phyloP scores from a whole-genome alignment of 2,888 invertebrate species.

The Pachycephus smyrnensis region DNA sequence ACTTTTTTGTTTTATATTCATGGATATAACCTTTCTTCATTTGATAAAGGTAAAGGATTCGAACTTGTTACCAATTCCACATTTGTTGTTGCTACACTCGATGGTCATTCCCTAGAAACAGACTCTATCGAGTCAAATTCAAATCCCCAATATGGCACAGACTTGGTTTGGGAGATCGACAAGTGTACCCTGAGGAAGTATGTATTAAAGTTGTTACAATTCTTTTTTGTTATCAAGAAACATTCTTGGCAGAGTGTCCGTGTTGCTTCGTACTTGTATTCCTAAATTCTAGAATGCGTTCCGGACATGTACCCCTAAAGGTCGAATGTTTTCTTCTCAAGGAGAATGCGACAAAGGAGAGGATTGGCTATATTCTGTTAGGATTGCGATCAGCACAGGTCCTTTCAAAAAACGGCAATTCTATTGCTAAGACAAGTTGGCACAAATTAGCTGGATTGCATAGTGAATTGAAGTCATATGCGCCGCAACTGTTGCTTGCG shows the following conservation, averaged over 20 bases:
- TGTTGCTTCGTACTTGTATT: no score
- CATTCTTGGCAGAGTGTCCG: conserved; percentile 23
- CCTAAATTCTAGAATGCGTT: conserved; percentile 72
- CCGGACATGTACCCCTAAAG: conserved; percentile 80
- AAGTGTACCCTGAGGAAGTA: conserved; percentile 78
- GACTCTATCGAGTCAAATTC: conserved; percentile 73
- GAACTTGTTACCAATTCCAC: conserved; percentile 71
- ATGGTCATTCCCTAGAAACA: conserved; percentile 77
- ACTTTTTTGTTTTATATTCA: conserved; percentile 14
- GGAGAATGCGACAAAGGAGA: conserved; percentile 71
- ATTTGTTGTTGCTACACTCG: conserved; percentile 73
- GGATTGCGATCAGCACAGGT: conserved; percentile 79
- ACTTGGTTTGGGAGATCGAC: conserved; percentile 84
- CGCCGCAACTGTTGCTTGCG: conserved; percentile 61
- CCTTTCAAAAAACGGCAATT: conserved; percentile 69
- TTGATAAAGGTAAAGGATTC: conserved; percentile 70
- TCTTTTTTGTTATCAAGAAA: conserved; percentile 15
- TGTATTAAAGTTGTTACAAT: conserved; percentile 24
- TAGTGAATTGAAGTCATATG: conserved; percentile 56
- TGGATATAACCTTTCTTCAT: conserved; percentile 28
- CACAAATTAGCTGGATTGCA: conserved; percentile 61
- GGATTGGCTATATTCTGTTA: conserved; percentile 77
- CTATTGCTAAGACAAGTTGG: conserved; percentile 56
- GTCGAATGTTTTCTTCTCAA: conserved; percentile 75
- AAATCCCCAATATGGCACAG: conserved; percentile 76